Conservation (phyloP, 2,113 vertebrate species). For the Amphiprion ocellaris region DNA sequence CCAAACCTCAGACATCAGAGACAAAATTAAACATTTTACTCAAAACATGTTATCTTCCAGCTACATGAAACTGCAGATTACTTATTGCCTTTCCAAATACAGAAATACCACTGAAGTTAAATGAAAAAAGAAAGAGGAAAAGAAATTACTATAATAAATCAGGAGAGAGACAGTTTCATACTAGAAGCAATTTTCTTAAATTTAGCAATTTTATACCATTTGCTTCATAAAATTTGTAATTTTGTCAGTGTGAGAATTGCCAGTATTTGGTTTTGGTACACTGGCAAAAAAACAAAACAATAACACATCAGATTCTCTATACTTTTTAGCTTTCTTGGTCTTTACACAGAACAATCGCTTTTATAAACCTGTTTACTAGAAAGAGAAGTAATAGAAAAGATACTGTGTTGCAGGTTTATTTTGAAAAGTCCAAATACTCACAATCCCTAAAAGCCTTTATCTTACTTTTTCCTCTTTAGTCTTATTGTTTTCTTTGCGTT, state of each 20-base stretch:
- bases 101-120: background rate
- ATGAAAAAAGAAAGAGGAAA: background rate
- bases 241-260: background rate
- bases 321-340: too few relatives aligned
- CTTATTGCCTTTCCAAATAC: slow-evolving; percentile 21
- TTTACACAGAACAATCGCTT: too few relatives aligned
- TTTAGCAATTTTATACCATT: background rate
- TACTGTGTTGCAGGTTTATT: too few relatives aligned
- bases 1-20: slow-evolving; percentile 67
- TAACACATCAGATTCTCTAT: too few relatives aligned
- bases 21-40: slow-evolving; percentile 60
- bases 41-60: slow-evolving; percentile 69
- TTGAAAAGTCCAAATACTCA: too few relatives aligned
- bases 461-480: too few relatives aligned
- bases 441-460: too few relatives aligned
- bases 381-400: too few relatives aligned
- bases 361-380: too few relatives aligned
- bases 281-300: too few relatives aligned
- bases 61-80: slow-evolving; percentile 38
- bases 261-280: too few relatives aligned
- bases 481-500: too few relatives aligned
- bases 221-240: background rate
- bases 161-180: background rate
- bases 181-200: background rate
- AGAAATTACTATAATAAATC: background rate